Base-by-base conservation (phyloP, 2,797 vertebrate genomes). In the Limnodromus scolopaceus region DNA sequence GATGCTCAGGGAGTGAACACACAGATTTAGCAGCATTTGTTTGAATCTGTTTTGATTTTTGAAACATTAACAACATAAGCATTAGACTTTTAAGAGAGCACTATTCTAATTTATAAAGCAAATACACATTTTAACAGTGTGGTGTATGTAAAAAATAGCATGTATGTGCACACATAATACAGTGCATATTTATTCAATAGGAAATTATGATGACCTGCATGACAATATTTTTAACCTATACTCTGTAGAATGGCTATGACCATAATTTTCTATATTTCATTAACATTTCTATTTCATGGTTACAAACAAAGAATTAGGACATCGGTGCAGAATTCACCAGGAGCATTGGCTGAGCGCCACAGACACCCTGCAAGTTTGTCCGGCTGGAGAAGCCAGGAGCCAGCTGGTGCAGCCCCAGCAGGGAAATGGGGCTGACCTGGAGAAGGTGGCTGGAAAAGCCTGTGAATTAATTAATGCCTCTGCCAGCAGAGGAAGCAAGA, bases 391-490 rank as follows among this genome's bases (percentile, higher is more conserved):
- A 90, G 45, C 45, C 57, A 32, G 78, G 58, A 95, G 72, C 84
- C 95, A 97, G 91, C 86, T 94, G 88, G 49, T 93, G 58, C 54
- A 66, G 61, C 85, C 85, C 63, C 91, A 95, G 49, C 14, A 64
- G 87, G 78, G 81, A 96, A 64, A 87, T 66, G 54, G 54, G 51
- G 53, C 64, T 92, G 95, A 95, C 92, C 90, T 96, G 92, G 60
- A 83, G 88, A 95, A 96, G 75, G 94, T 96, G 75, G 16, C 75
- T 94, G 41, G 64, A 58, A 89, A 71, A 92, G 46, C 32, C 69
- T 91, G 45, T 66, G 68, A 95, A 92, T 96, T 96, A 89, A 95
- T 95, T 96, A 72, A 90, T 92, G 76, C 38, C 46, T 84, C 79
- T 81, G 32, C 84, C 91, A 95, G 53, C 71, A 85, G 65, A 89